Base-by-base conservation (phyloP, 1,140 invertebrate genomes). In the Heliconius hermathena region DNA sequence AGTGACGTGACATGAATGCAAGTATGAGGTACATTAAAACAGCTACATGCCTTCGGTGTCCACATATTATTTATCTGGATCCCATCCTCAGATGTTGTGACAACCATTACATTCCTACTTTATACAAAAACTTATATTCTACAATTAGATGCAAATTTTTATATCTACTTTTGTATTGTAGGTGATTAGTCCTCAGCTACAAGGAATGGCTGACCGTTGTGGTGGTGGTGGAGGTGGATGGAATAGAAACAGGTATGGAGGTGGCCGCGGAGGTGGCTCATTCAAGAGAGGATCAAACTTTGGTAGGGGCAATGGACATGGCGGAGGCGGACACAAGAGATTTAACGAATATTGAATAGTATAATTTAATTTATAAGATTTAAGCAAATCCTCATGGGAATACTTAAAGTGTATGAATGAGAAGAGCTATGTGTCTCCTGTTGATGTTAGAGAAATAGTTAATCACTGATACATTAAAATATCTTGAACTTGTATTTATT, bases 41-140 rank as follows among this genome's bases (percentile, higher is more conserved):
- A 94, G 92, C 93, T 90, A 95, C 93, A 96, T 96, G 96, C 96
- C 96, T 97, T 97, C 96, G 96, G 96, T 96, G 96, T 96, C 95
- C 96, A 97, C 96, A 96, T 96, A 81, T 82, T 85, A 83, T 90
- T 89, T 95, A 96, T 96, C 96, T 96, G 96, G 95, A 96, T 95
- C 95, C 96, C 96, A 96, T 95, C 96, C 96, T 96, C 96, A 95
- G 95, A 94, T 95, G 96, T 95, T 95, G 95, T 96, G 78, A 96
- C 96, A 96, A 41, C 36, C 33, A 26, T 8, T 38, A 46, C n/a
- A 41, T 38, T 72, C 36, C 36, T 72, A 41, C n/a, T 33, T 36
- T 13, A 38, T 20, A 36, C 2, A 38, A 33, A 33, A 4, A 16
- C 13, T n/a, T 16, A 5, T 13, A 36, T 29, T 71, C 36, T 71